Percentiles rank a stretch among this genome's conserved stretches.
These are phyloP conservation scores for Drosophila birchii DNA, from an alignment of 2,888 invertebrate species.

Conservation along the genomic window DNA sequence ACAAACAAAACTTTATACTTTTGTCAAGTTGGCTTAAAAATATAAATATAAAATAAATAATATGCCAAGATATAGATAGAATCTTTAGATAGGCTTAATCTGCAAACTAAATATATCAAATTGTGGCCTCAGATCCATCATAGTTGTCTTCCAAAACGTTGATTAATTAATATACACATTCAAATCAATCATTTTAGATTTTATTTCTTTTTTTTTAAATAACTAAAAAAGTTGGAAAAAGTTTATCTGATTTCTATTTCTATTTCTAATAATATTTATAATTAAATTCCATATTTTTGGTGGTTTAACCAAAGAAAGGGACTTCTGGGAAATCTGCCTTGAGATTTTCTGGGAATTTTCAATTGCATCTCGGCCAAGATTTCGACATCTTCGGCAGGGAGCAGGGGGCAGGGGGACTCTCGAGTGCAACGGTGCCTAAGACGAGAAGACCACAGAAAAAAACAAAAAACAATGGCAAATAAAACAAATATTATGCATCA, in stretches of 20 bases:
- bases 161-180: constrained; percentile 7
- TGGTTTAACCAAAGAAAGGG: too few species aligned
- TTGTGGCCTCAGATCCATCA: constrained; percentile 15
- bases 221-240: not conserved
- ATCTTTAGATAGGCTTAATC: not conserved
- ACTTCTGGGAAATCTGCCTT: constrained; percentile 20
- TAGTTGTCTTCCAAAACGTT: not conserved
- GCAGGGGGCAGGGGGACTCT: not conserved
- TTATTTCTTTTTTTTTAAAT: not conserved
- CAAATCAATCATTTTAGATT: constrained; percentile 1
- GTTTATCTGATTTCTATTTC: too few species aligned
- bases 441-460: constrained; percentile 33
- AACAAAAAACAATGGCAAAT: constrained; percentile 56
- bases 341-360: constrained; percentile 33
- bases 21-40: not conserved
- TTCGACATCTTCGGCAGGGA: constrained; percentile 3
- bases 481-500: constrained; percentile 62
- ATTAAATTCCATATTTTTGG: too few species aligned
- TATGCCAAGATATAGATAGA: not conserved
- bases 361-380: constrained; percentile 42
- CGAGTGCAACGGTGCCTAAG: constrained; percentile 40
- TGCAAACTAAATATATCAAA: not conserved
- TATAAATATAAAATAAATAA: not conserved
- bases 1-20: not conserved
- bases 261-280: not conserved